A percentile compares a stretch with the other conserved stretches of the same genome.
These are phyloP conservation scores for Callyntrura guangdongensis DNA, from an alignment of 2,888 invertebrate genomes.

Conservation along the genomic window DNA sequence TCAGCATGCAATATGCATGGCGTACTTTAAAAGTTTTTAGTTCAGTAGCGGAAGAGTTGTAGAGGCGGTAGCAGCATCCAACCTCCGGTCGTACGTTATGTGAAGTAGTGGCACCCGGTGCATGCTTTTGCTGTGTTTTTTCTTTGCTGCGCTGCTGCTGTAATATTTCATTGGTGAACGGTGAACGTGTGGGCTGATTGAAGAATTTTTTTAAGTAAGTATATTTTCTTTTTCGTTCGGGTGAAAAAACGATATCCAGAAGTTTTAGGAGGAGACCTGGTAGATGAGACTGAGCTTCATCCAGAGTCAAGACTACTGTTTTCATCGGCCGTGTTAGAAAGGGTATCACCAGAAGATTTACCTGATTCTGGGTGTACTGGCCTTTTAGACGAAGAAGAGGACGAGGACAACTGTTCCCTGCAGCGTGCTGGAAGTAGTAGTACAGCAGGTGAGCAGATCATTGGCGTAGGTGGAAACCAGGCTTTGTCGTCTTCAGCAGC, in stretches of 20 bases:
- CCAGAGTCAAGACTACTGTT: conserved; percentile 75
- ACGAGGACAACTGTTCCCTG: conserved; percentile 74
- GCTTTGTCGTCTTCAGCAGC: conserved; percentile 43
- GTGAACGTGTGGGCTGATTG: conserved; percentile 74
- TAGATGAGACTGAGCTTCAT: conserved; percentile 74
- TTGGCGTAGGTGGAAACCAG: conserved; percentile 25
- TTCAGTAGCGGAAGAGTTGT: conserved; percentile 62
- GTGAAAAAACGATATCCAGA: conserved; percentile 46
- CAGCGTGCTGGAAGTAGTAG: conserved; percentile 73
- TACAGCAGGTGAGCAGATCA: conserved; percentile 72
- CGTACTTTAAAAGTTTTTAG: conserved; percentile 48
- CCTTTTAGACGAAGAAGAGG: conserved; percentile 82
- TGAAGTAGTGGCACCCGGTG: not conserved
- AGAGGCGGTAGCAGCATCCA: conserved; percentile 48
- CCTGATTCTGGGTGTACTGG: conserved; percentile 83
- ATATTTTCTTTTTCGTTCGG: conserved; percentile 64
- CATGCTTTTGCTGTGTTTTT: conserved; percentile 30
- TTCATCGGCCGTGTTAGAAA: conserved; percentile 68
- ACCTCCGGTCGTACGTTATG: not conserved
- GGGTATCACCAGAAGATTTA: conserved; percentile 77
- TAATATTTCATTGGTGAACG: conserved; percentile 66
- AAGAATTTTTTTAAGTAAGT: conserved; percentile 47
- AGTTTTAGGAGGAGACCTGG: conserved; percentile 74
- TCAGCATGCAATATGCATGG: conserved; percentile 57
- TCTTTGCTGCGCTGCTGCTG: too few relatives aligned